Evolutionary conservation across 2,113 vertebrate species (phyloP).

Genomic region (Axis porcinus): DNA sequence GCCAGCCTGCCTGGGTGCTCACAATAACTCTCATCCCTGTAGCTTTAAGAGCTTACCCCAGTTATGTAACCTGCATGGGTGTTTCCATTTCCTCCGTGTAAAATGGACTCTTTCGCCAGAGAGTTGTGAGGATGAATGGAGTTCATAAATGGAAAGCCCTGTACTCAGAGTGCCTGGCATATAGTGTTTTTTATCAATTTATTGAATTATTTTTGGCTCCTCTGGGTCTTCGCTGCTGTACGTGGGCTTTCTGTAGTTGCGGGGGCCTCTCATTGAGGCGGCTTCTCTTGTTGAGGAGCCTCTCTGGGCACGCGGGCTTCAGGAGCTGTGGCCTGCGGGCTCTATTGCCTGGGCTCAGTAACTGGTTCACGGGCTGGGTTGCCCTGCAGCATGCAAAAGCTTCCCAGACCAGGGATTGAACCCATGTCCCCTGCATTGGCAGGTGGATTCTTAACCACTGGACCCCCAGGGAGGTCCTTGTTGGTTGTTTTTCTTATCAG

Average conservation of each 20-base stretch:
- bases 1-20: not conserved
- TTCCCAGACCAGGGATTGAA: not conserved
- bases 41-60: not conserved
- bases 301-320: fast-evolving
- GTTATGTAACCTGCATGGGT: not conserved
- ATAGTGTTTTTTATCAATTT: not conserved
- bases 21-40: not conserved
- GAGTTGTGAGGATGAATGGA: not conserved
- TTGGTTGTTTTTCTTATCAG: not conserved
- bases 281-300: not conserved
- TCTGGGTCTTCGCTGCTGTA: not conserved
- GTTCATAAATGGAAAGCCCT: not conserved
- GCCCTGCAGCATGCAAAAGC: not conserved
- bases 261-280: not conserved
- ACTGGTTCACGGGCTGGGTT: not conserved
- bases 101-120: not conserved
- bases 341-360: not conserved
- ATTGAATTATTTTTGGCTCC: not conserved
- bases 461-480: not conserved
- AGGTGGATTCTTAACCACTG: not conserved
- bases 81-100: not conserved
- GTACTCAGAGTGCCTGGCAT: not conserved
- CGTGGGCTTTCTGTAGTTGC: not conserved
- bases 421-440: not conserved
- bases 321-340: not conserved